Evolutionary conservation across 2,113 vertebrate species (phyloP).

Genomic region (Noturus placidus): DNA sequence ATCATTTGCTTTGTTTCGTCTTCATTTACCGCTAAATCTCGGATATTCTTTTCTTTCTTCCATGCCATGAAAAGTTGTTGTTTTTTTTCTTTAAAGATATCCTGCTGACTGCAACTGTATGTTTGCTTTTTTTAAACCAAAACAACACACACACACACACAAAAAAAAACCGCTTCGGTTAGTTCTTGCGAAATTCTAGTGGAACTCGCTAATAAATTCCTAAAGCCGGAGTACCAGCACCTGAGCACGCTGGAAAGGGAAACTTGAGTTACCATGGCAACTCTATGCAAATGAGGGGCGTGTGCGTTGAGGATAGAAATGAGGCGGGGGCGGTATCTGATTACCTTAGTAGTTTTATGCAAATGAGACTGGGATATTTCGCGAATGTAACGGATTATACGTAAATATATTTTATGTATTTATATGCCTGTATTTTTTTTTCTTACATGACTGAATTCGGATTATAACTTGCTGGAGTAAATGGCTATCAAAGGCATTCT

Average conservation of each 20-base stretch:
- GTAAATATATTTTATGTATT: neutral
- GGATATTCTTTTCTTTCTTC: neutral
- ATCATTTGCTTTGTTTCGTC: neutral
- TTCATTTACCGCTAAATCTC: neutral
- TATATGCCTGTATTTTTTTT: neutral
- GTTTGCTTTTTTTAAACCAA: neutral
- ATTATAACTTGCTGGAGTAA: neutral
- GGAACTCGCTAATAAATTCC: neutral
- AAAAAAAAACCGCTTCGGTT: too few species aligned
- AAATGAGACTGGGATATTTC: neutral
- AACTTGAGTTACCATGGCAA: slow-evolving; percentile 15
- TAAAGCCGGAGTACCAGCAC: too few species aligned
- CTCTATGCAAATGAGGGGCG: slow-evolving; percentile 4
- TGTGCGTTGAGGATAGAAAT: too few species aligned
- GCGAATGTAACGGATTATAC: too few species aligned
- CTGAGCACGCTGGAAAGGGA: neutral
- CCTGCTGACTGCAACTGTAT: neutral
- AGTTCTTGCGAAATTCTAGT: too few species aligned
- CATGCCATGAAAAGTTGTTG: neutral
- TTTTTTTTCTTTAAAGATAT: neutral
- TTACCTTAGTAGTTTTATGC: neutral
- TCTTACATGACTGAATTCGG: neutral
- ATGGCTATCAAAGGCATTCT: neutral
- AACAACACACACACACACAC: too few species aligned
- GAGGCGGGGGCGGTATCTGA: neutral